A percentile compares a stretch with the other conserved stretches of the same genome.
phyloP scores from a whole-genome alignment of 2,888 invertebrate species.

The Dendrolimus pini region DNA sequence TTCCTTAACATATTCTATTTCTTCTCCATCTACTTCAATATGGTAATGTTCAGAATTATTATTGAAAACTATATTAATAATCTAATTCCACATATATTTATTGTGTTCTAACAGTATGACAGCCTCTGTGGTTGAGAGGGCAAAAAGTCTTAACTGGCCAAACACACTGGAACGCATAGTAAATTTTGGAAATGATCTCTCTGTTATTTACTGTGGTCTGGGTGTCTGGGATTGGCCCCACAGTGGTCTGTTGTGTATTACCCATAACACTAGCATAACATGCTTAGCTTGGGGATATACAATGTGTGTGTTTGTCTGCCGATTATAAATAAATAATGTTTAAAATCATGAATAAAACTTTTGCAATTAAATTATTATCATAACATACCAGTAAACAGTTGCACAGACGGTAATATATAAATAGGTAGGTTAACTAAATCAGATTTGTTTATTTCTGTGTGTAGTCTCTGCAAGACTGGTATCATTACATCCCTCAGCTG shows the following conservation, averaged over 20 bases:
- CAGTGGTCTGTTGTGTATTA: neutral
- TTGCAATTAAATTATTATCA: neutral
- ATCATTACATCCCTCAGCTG: conserved; percentile 53
- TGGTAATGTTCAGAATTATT: no score
- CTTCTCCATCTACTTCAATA: no score
- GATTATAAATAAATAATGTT: no score
- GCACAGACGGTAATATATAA: conserved; percentile 60
- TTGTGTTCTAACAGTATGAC: no score
- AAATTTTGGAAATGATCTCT: no score
- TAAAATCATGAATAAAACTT: neutral
- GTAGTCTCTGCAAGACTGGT: conserved; percentile 51
- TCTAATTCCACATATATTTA: no score
- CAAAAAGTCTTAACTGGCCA: no score
- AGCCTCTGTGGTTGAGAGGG: no score
- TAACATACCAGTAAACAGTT: conserved; percentile 64
- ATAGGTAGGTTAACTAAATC: conserved; percentile 63
- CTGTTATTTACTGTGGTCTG: no score
- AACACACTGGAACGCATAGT: no score
- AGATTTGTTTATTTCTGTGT: conserved; percentile 52
- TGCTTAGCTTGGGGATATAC: neutral
- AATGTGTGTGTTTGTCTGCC: neutral
- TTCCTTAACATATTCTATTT: no score
- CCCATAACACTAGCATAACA: neutral
- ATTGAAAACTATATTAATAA: no score
- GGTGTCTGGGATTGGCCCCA: neutral